Evolutionary conservation across 2,113 vertebrate genomes (phyloP).

Genomic region (Daboia siamensis): DNA sequence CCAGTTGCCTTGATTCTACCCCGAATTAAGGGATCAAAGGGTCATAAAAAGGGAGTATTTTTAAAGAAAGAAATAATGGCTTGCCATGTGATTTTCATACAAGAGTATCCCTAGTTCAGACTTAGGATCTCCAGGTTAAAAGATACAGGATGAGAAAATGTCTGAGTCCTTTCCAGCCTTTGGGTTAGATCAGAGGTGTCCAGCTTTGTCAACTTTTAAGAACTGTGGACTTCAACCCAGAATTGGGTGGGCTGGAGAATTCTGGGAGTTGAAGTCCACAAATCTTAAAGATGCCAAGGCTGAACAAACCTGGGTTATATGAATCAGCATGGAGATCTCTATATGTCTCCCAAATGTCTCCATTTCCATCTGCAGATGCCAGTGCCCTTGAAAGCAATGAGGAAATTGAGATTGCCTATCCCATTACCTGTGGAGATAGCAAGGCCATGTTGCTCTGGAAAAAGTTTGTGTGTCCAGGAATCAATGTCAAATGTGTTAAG

Average conservation of each 20-base stretch:
- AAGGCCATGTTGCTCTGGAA: constrained; percentile 91
- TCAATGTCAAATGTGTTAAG: constrained; percentile 93
- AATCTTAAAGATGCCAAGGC: background rate
- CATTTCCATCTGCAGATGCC: constrained; percentile 68
- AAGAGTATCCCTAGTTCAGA: background rate
- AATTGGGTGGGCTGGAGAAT: background rate
- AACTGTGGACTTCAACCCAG: background rate
- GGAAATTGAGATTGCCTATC: constrained; percentile 87
- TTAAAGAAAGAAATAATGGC: too few relatives aligned
- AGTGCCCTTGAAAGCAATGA: constrained; percentile 76
- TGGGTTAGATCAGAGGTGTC: background rate
- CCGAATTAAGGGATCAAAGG: too few relatives aligned
- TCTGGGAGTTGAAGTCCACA: background rate
- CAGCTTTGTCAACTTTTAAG: background rate
- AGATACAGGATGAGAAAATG: background rate
- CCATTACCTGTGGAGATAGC: constrained; percentile 92
- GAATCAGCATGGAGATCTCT: constrained; percentile 26
- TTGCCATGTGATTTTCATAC: background rate
- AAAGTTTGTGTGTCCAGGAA: constrained; percentile 95
- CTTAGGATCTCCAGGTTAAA: background rate
- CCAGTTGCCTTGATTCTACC: too few relatives aligned
- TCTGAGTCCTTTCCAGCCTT: background rate
- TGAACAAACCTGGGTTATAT: background rate
- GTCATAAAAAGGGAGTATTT: too few relatives aligned
- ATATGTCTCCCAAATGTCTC: constrained; percentile 4